Conservation (phyloP, 2,797 vertebrate species). For the Tympanoctomys barrerae region DNA sequence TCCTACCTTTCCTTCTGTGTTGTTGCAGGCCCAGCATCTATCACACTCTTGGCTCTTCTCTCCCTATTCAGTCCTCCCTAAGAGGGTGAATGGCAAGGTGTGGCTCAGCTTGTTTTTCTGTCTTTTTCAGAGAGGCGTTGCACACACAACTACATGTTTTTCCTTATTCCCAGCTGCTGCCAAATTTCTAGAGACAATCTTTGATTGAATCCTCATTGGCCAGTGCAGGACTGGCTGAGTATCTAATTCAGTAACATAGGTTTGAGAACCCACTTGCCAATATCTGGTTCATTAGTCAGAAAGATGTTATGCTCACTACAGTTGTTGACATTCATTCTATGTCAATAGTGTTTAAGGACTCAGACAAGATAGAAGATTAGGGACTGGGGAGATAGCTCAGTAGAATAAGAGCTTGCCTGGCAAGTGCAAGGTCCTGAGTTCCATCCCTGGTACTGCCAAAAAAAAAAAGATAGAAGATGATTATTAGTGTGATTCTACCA, state of each 20-base stretch:
- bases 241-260: not conserved
- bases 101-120: not conserved
- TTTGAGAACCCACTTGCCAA: not conserved
- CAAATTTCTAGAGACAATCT: slow-evolving; percentile 12
- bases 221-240: not conserved
- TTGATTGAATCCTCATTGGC: not conserved
- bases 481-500: not conserved
- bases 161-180: not conserved
- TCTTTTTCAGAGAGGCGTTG: not conserved
- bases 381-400: too few relatives aligned
- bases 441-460: too few relatives aligned
- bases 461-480: not conserved
- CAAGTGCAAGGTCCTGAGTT: too few relatives aligned
- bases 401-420: too few relatives aligned
- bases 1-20: not conserved
- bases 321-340: not conserved
- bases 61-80: not conserved
- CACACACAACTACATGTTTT: not conserved
- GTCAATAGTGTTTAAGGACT: not conserved
- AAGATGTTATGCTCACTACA: not conserved
- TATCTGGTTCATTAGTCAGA: not conserved
- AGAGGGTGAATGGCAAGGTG: not conserved
- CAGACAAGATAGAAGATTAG: not conserved
- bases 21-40: not conserved
- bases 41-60: not conserved